Evolutionary conservation across 2,888 invertebrate species (phyloP).

Genomic region (Andrena dorsata): DNA sequence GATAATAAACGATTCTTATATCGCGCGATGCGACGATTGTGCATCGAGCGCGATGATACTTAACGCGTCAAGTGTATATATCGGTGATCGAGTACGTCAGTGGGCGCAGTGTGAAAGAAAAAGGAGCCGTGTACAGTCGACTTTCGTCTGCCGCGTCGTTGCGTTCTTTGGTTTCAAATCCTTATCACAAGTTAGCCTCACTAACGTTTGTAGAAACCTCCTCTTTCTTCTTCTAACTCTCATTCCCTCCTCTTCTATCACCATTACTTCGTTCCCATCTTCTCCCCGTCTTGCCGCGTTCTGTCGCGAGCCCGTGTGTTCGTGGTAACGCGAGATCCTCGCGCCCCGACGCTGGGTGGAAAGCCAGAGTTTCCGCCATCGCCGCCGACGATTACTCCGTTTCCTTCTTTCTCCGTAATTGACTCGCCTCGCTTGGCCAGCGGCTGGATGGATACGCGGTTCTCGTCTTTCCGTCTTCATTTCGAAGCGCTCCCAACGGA

Average conservation of each 20-base stretch:
- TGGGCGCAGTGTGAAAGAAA: slow-evolving; percentile 63
- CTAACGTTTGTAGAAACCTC: slow-evolving; percentile 59
- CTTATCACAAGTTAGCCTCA: slow-evolving; percentile 81
- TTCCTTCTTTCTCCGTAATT: slow-evolving; percentile 53
- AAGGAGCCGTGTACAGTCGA: slow-evolving; percentile 61
- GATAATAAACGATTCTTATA: slow-evolving; percentile 61
- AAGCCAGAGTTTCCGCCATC: slow-evolving; percentile 24
- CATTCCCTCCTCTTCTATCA: neutral
- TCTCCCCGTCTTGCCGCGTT: neutral
- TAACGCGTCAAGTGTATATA: slow-evolving; percentile 58
- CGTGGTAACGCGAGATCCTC: slow-evolving; percentile 22
- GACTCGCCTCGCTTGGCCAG: slow-evolving; percentile 65
- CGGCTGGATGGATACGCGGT: slow-evolving; percentile 57
- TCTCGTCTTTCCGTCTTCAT: slow-evolving; percentile 23
- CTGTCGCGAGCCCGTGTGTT: slow-evolving; percentile 27
- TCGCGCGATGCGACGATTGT: slow-evolving; percentile 58
- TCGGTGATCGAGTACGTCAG: slow-evolving; percentile 55
- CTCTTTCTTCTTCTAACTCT: neutral
- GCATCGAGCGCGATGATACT: slow-evolving; percentile 54
- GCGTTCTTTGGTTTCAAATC: slow-evolving; percentile 80
- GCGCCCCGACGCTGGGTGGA: slow-evolving; percentile 22
- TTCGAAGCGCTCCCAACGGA: slow-evolving; percentile 2
- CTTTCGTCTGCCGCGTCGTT: slow-evolving; percentile 68
- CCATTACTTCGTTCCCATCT: neutral
- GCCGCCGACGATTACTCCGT: slow-evolving; percentile 29